Evolutionary conservation across 1,140 invertebrate species (phyloP), one percentile per base, ranked within the genome.

Genomic region (Bombus waltoni): DNA sequence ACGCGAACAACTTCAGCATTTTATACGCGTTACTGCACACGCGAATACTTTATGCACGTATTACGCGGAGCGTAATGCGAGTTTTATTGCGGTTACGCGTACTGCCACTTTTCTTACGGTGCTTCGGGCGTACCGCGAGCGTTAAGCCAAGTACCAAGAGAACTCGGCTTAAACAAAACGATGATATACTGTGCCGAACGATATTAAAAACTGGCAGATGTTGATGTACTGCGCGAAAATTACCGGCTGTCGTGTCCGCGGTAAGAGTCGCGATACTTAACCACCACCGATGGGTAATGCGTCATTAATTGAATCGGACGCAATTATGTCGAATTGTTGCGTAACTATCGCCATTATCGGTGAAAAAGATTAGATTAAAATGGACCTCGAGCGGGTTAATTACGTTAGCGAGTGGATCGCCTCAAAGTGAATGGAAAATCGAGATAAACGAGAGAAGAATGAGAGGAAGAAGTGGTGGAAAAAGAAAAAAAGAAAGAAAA

Each of bases 1-100:
- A 81, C 84, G 71, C 84, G 59, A 74, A 80, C 83, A 59, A 81
- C 78, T 57, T 57, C 35, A 42, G 5, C 68, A 57, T 82, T 86
- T 88, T 86, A 81, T 75, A 76, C 80, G 65, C 81, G 85, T 89
- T 81, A 82, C 77, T 74, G 74, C 59, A 76, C n/a, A 77, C 86
- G 89, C 80, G 79, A 80, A 87, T 88, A 82, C 57, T 90, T 90
- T 89, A 85, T 77, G 79, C 82, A 82, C 82, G 71, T 83, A 88
- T 90, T 88, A 88, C 88, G 86, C 89, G 70, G 40, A 40, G 78
- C 75, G 88, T 88, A 87, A 87, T 87, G 86, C 88, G 82, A 87
- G 59, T 87, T 89, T 90, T 89, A 90, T 89, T 89, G 80, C 88
- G 81, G 71, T 75, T 85, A 86, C 86, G 89, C 84, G 88, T 78